phyloP scores from a whole-genome alignment of 2,888 invertebrate genomes.

The Boloria selene region DNA sequence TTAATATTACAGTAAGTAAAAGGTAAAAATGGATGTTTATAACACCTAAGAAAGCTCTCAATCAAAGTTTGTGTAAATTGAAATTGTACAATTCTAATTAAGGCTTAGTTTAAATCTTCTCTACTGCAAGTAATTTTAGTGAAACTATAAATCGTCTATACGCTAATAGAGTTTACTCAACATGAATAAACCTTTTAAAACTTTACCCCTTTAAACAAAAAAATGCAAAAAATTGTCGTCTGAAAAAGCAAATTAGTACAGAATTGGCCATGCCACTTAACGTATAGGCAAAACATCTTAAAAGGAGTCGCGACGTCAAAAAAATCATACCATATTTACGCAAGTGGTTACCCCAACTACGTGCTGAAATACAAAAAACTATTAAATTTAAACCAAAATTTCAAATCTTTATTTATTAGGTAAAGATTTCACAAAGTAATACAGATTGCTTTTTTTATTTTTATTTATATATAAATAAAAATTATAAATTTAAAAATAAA shows the following conservation, averaged over 20 bases:
- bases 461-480: too few relatives aligned
- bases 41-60: too few relatives aligned
- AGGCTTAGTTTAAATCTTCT: too few relatives aligned
- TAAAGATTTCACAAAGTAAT: too few relatives aligned
- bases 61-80: too few relatives aligned
- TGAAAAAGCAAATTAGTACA: conserved; percentile 71
- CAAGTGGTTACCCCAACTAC: conserved; percentile 56
- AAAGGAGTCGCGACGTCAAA: conserved; percentile 72
- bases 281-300: conserved; percentile 72
- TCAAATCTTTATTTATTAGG: not conserved
- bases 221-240: conserved; percentile 58
- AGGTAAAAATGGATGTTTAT: too few relatives aligned
- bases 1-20: too few relatives aligned
- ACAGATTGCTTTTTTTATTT: too few relatives aligned
- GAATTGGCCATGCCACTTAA: conserved; percentile 74
- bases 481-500: too few relatives aligned
- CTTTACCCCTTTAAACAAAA: conserved; percentile 63
- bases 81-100: too few relatives aligned
- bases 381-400: not conserved
- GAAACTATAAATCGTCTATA: conserved; percentile 21
- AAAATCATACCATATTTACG: conserved; percentile 64
- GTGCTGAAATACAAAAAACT: not conserved
- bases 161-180: conserved; percentile 19
- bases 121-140: not conserved
- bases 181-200: conserved; percentile 47